Base-by-base conservation (phyloP, 2,888 invertebrate genomes). In the Unio pictorum region DNA sequence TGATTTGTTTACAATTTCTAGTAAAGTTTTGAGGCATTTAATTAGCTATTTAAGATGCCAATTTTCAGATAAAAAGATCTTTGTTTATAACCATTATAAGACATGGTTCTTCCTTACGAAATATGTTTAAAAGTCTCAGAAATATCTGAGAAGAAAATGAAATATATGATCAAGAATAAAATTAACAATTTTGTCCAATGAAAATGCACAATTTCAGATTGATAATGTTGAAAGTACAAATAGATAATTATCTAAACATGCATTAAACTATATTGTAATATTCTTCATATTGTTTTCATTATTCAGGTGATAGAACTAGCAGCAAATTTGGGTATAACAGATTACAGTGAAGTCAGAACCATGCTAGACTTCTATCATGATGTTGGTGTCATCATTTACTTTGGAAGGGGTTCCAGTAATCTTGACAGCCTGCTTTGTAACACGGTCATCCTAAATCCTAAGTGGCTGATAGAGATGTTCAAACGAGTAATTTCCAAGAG, bases 351-450 rank as follows among this genome's bases (percentile, higher is more conserved):
- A 69, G 79, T 91, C 34, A 78, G 81, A 62, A 88, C 89, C 6
- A 83, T 90, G 82, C 79, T 90, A 28, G 83, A 88, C 73, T 90
- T 90, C 73, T 90, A 89, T 78, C 90, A 91, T 72, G 90, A 90
- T 77, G 84, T 90, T 8, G 90, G 90, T 3, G 82, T 86, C 55
- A 76, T 90, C 23, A 84, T 90, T 67, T 86, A 86, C 77, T 85
- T 88, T 70, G 88, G 87, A 17, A 80, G 79, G 1, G 80, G 81
- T 0, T 78, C 81, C 28, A 76, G 80, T 7, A 72, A 82, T 3
- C 76, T 84, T 34, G 88, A 88, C 75, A 82, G 80, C 59, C 74
- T 85, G 34, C 81, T 89, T 54, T 78, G 83, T 28, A 88, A 88
- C 73, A 87, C 88, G 0, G 88, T 90, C 28, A 88, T 91, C 56